These are phyloP conservation scores for Agrochola litura DNA, from an alignment of 2,888 invertebrate genomes.

Conservation along the genomic window DNA sequence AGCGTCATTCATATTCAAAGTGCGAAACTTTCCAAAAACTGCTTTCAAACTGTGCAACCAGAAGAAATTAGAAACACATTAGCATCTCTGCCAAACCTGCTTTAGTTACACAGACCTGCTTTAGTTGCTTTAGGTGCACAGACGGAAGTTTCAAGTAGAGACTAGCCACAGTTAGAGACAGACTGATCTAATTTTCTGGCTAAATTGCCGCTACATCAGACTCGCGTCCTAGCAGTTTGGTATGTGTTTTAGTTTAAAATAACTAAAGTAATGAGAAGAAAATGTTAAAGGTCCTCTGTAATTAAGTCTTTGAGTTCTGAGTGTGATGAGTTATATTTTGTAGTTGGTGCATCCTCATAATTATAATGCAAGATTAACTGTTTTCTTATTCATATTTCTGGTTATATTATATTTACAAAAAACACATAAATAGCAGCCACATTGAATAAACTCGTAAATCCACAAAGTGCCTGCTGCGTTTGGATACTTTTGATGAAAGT, in stretches of 20 bases:
- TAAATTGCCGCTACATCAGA: conserved; percentile 59
- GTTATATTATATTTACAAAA: neutral
- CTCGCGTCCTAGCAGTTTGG: conserved; percentile 30
- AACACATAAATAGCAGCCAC: neutral
- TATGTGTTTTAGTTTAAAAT: conserved; percentile 17
- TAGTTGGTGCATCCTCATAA: neutral
- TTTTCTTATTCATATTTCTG: too few relatives aligned
- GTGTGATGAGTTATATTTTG: neutral
- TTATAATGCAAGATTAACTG: neutral
- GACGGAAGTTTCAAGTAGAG: conserved; percentile 44
- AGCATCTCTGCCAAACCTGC: conserved; percentile 56
- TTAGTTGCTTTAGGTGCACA: conserved; percentile 47
- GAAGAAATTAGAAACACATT: conserved; percentile 68
- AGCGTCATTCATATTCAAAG: conserved; percentile 49
- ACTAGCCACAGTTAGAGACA: conserved; percentile 49
- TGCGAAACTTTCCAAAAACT: conserved; percentile 57
- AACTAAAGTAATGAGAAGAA: neutral
- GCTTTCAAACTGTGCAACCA: conserved; percentile 45
- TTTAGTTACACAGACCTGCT: conserved; percentile 47
- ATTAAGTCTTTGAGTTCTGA: neutral
- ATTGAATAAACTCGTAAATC: conserved; percentile 17
- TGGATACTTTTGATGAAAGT: conserved; percentile 27
- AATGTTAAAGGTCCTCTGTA: neutral
- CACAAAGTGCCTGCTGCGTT: conserved; percentile 18
- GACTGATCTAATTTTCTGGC: conserved; percentile 63